Evolutionary conservation across 1,140 invertebrate genomes (phyloP).

Genomic region (Drepana arcuata): DNA sequence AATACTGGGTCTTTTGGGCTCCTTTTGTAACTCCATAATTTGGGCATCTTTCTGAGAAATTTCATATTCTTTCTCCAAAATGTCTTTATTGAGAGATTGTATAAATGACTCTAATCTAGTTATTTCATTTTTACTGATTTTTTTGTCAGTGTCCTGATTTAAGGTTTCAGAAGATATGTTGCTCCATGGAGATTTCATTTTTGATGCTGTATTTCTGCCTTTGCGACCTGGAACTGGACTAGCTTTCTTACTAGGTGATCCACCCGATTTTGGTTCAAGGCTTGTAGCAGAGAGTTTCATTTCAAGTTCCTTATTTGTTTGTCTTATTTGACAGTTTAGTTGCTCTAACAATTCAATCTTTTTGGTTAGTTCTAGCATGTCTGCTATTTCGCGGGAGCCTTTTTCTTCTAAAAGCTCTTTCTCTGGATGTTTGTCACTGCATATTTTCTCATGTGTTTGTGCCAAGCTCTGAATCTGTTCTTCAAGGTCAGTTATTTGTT

Average conservation of each 20-base stretch:
- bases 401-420: constrained; percentile 59
- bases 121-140: constrained; percentile 37
- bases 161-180: constrained; percentile 44
- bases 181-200: constrained; percentile 59
- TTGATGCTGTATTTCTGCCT: constrained; percentile 43
- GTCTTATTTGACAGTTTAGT: constrained; percentile 68
- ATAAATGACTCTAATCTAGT: constrained; percentile 47
- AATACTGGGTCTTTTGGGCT: constrained; percentile 17
- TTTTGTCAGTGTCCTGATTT: constrained; percentile 47
- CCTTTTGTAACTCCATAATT: constrained; percentile 33
- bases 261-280: constrained; percentile 29
- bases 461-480: constrained; percentile 40
- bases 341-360: constrained; percentile 71
- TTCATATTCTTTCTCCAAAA: constrained; percentile 62
- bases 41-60: constrained; percentile 49
- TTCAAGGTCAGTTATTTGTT: constrained; percentile 54
- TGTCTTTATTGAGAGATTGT: constrained; percentile 64
- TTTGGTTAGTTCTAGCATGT: constrained; percentile 59
- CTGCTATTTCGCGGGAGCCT: constrained; percentile 57
- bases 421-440: constrained; percentile 17
- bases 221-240: constrained; percentile 47
- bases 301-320: constrained; percentile 71
- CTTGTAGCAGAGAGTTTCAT: constrained; percentile 61
- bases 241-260: constrained; percentile 39
- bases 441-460: constrained; percentile 6